Evolutionary conservation across 92 coral and sea anemone genomes (phyloP), one percentile per base, ranked within the genome.

Genomic region (Epizoanthus ramosus): DNA sequence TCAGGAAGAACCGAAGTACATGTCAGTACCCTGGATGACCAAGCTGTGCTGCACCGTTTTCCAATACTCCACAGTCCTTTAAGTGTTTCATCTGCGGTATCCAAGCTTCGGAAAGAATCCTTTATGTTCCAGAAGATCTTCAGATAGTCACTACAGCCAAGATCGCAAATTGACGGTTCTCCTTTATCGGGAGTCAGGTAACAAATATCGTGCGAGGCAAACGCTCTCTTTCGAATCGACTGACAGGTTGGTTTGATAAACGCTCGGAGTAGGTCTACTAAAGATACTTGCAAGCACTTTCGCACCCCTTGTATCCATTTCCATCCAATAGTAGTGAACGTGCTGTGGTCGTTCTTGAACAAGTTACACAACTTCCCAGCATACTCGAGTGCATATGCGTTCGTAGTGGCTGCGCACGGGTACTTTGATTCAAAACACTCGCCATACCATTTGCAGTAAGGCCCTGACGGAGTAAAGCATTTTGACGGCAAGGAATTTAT

Each of bases 401-500:
- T 89, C 31, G 68, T 80, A 24, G 83, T 59, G 50, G 79, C 88
- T 79, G 88, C 85, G 23, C 95, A 91, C 8, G 95, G 90, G 50
- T 91, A 86, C 68, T 63, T 84, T 63, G 74, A 85, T 56, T 86
- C 88, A 64, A 91, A 60, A 66, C 95, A 91, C 70, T 89, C 66
- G 57, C 85, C 85, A 54, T 88, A 91, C 95, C 95, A 91, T 19
- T 83, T 43, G 75, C 95, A 91, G 3, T 85, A 79, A 19, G 68
- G 75, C 10, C 95, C 92, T 18, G 89, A 57, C 5, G 95, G 95
- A 21, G 92, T 88, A 77, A 63, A 86, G 71, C 95, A 91, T 75
- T 57, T n/a, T n/a, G n/a, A n/a, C n/a, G n/a, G n/a, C 68, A 22
- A 82, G 73, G 24, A 92, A 37, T 37, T 37, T 5, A 5, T 2